phyloP scores from a whole-genome alignment of 2,113 vertebrate genomes.

The Aptenodytes patagonicus region DNA sequence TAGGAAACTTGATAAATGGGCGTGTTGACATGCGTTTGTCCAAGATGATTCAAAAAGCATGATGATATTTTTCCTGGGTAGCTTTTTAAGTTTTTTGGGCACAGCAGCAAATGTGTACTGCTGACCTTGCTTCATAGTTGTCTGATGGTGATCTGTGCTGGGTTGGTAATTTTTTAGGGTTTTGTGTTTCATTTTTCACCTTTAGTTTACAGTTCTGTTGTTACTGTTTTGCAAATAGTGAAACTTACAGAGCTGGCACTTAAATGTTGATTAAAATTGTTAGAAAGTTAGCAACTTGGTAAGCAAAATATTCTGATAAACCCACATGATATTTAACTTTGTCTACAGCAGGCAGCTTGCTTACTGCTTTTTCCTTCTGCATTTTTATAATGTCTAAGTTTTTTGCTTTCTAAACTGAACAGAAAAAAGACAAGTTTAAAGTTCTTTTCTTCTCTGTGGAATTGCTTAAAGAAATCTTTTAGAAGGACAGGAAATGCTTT shows the following conservation, averaged over 20 bases:
- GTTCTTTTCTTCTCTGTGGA: background rate
- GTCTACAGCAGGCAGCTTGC: background rate
- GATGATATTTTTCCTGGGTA: background rate
- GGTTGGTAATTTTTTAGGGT: background rate
- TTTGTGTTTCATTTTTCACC: background rate
- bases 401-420: background rate
- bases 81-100: background rate
- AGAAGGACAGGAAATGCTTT: background rate
- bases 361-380: background rate
- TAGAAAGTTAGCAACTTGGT: background rate
- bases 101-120: background rate
- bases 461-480: background rate
- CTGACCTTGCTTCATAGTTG: background rate
- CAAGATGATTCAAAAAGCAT: background rate
- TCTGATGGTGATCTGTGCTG: background rate
- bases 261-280: background rate
- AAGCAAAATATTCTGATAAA: background rate
- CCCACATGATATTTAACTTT: background rate
- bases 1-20: background rate
- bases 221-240: background rate
- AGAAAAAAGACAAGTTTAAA: background rate
- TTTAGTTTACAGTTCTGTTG: background rate
- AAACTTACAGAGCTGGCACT: background rate
- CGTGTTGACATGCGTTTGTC: accelerated
- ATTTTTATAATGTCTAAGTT: background rate